phyloP scores from a whole-genome alignment of 2,888 invertebrate genomes.

The Aquatica leii region DNA sequence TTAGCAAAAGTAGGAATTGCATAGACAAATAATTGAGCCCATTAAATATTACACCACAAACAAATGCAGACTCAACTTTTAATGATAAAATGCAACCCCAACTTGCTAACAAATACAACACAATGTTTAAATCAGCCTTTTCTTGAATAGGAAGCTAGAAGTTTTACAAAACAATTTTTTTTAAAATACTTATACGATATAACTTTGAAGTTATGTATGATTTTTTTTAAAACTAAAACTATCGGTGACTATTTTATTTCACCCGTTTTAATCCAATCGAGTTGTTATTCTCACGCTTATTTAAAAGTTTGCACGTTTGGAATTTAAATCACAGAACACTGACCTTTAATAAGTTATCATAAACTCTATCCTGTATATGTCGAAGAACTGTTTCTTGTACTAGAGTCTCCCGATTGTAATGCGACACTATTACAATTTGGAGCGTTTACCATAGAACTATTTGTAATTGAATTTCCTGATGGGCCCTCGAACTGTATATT shows the following conservation, averaged over 20 bases:
- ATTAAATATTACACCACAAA: background rate
- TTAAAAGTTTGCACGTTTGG: constrained; percentile 48
- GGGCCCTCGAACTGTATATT: constrained; percentile 51
- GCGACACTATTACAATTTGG: constrained; percentile 29
- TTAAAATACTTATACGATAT: constrained; percentile 31
- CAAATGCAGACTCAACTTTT: background rate
- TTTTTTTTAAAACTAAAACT: constrained; percentile 43
- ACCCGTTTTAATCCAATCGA: constrained; percentile 54
- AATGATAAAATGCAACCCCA: constrained; percentile 11
- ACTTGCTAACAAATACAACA: constrained; percentile 2
- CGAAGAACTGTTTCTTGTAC: constrained; percentile 31
- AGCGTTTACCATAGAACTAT: constrained; percentile 25
- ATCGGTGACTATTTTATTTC: constrained; percentile 55
- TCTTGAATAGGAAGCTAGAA: constrained; percentile 52
- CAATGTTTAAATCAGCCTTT: constrained; percentile 54
- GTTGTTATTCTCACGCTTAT: constrained; percentile 48
- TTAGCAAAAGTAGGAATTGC: constrained; percentile 9
- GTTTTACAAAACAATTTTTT: constrained; percentile 38
- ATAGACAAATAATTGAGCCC: constrained; percentile 3
- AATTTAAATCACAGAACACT: constrained; percentile 55
- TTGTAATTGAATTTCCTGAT: constrained; percentile 26
- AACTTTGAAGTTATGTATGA: constrained; percentile 33
- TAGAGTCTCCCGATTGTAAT: constrained; percentile 21
- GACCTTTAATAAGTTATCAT: constrained; percentile 29
- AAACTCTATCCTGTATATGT: constrained; percentile 30